Evolutionary conservation across 2,113 vertebrate genomes (phyloP).

Genomic region (Dolichotis patagonum): DNA sequence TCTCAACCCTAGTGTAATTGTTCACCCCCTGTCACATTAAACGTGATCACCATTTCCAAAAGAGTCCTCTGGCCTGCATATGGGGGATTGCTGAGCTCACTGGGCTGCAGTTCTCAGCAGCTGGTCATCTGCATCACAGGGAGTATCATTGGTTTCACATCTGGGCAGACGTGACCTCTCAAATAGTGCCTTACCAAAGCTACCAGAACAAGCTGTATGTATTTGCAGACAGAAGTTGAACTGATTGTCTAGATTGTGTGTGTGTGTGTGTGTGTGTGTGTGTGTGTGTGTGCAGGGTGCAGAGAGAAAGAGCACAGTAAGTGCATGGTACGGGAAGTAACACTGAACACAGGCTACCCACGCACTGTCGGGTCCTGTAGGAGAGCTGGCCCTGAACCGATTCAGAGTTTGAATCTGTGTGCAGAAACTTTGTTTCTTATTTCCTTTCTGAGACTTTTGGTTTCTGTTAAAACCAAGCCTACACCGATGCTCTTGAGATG

Average conservation of each 20-base stretch:
- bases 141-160: conserved; percentile 37
- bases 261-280: background rate
- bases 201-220: background rate
- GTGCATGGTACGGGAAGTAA: background rate
- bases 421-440: background rate
- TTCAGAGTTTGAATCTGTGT: background rate
- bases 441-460: background rate
- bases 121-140: background rate
- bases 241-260: background rate
- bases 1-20: conserved; percentile 32
- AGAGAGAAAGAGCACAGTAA: background rate
- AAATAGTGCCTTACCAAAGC: background rate
- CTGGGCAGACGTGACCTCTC: conserved; percentile 20
- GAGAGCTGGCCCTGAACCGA: background rate
- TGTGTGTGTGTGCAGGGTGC: background rate
- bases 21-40: background rate
- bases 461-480: background rate
- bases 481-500: conserved; percentile 82
- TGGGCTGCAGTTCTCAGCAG: background rate
- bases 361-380: background rate
- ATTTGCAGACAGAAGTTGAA: background rate
- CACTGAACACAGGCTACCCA: background rate
- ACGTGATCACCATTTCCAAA: conserved; percentile 54
- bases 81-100: background rate
- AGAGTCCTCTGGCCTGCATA: background rate